Evolutionary conservation across 2,888 invertebrate genomes (phyloP).

Genomic region (Caenorhabditis japonica): DNA sequence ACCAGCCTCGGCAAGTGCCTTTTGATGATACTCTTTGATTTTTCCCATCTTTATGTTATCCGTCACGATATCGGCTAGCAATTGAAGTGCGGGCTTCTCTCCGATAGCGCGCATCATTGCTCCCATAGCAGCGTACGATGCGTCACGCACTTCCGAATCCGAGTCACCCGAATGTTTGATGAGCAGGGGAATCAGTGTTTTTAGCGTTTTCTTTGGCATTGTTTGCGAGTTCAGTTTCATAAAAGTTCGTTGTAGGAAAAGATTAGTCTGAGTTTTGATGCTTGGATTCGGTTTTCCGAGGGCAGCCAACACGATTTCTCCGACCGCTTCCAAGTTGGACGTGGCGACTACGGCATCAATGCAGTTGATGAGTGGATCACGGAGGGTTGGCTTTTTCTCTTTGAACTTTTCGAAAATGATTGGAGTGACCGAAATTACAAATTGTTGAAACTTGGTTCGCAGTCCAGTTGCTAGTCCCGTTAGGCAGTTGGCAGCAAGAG

Average conservation of each 20-base stretch:
- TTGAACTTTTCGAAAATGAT: conserved; percentile 93
- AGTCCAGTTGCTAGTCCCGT: conserved; percentile 88
- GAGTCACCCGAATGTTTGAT: conserved; percentile 78
- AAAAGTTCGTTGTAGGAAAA: conserved; percentile 67
- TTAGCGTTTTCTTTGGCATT: conserved; percentile 79
- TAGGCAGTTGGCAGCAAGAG: conserved; percentile 87
- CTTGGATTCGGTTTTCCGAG: conserved; percentile 81
- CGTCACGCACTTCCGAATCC: conserved; percentile 92
- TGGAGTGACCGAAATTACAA: conserved; percentile 71
- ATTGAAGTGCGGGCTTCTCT: conserved; percentile 85
- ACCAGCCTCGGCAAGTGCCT: conserved; percentile 81
- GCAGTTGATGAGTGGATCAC: conserved; percentile 88
- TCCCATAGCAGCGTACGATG: conserved; percentile 92
- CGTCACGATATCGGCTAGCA: conserved; percentile 59
- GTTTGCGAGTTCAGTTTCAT: conserved; percentile 66
- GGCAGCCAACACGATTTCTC: conserved; percentile 88
- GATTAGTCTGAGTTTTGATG: conserved; percentile 78
- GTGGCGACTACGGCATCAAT: conserved; percentile 83
- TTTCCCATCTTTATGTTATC: conserved; percentile 68
- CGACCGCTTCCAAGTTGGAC: conserved; percentile 80
- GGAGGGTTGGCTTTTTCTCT: conserved; percentile 94
- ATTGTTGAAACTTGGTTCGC: conserved; percentile 78
- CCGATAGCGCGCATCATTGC: conserved; percentile 93
- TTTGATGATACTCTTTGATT: conserved; percentile 86
- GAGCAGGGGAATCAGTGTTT: conserved; percentile 76